A percentile compares a stretch with the other conserved stretches of the same genome.
Evolutionary conservation across 1,140 invertebrate genomes (phyloP).

Genomic region (Ctenoplectra terminalis): DNA sequence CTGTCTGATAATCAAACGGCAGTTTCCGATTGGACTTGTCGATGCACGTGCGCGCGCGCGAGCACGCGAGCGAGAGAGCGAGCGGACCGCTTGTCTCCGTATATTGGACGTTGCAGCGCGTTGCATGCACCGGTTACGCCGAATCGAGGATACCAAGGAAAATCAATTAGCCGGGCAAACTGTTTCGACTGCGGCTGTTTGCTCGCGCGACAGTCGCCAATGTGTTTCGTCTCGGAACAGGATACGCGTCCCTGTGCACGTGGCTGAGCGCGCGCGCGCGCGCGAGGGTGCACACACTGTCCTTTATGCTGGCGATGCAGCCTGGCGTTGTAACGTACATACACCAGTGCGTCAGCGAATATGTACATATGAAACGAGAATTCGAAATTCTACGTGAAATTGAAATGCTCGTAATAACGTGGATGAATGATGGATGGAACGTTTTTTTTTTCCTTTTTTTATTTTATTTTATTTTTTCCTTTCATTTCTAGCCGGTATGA

Average conservation of each 20-base stretch:
- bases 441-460: neutral
- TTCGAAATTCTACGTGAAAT: constrained; percentile 30
- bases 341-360: neutral
- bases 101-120: constrained; percentile 15
- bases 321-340: constrained; percentile 26
- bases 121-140: constrained; percentile 42
- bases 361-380: constrained; percentile 5
- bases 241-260: constrained; percentile 1
- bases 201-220: constrained; percentile 57
- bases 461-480: too few species aligned
- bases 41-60: constrained; percentile 25
- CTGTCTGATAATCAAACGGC: constrained; percentile 66
- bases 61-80: neutral
- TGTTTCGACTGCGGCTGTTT: constrained; percentile 69
- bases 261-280: neutral
- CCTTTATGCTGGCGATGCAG: constrained; percentile 4
- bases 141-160: constrained; percentile 67
- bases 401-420: constrained; percentile 38
- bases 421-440: constrained; percentile 8
- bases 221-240: constrained; percentile 53
- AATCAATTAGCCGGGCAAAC: constrained; percentile 73
- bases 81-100: constrained; percentile 10
- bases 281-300: neutral
- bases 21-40: constrained; percentile 64
- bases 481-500: neutral